Conservation (phyloP, 64 coral and sea anemone species). For the Cladopsammia gracilis region DNA sequence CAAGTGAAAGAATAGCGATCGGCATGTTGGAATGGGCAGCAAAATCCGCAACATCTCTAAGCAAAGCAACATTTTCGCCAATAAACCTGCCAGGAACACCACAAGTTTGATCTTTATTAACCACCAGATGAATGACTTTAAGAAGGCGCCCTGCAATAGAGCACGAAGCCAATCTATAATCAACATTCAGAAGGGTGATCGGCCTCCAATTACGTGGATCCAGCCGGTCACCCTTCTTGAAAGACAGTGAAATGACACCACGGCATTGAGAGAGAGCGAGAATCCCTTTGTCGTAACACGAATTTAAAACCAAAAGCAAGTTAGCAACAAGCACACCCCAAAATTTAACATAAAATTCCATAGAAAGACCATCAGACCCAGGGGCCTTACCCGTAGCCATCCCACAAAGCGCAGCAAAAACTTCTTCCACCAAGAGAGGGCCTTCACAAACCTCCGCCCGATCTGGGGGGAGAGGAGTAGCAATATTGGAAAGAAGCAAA, state of each 20-base stretch:
- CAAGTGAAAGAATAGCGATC: not conserved
- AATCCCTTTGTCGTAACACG: not conserved
- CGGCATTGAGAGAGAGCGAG: not conserved
- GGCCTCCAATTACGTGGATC: constrained; percentile 36
- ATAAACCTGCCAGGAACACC: not conserved
- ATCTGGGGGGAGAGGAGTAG: not conserved
- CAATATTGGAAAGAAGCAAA: not conserved
- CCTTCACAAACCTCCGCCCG: not conserved
- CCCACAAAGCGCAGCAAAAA: not conserved
- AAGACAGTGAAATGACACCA: not conserved
- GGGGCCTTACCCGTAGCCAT: not conserved
- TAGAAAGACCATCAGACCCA: not conserved
- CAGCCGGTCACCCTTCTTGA: constrained; percentile 5
- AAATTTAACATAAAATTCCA: not conserved
- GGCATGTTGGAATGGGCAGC: not conserved
- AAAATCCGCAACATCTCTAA: too few relatives aligned
- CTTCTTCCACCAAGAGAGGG: not conserved
- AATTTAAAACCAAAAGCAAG: not conserved
- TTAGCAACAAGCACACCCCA: not conserved
- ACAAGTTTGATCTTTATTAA: not conserved
- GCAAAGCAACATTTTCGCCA: not conserved
- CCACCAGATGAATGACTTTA: not conserved
- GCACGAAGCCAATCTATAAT: constrained; percentile 1
- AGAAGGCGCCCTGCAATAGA: not conserved
- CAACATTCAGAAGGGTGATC: constrained; percentile 26